Evolutionary conservation across 2,797 vertebrate species (phyloP), one percentile per base, ranked within the genome.

Genomic region (Pitangus sulphuratus): DNA sequence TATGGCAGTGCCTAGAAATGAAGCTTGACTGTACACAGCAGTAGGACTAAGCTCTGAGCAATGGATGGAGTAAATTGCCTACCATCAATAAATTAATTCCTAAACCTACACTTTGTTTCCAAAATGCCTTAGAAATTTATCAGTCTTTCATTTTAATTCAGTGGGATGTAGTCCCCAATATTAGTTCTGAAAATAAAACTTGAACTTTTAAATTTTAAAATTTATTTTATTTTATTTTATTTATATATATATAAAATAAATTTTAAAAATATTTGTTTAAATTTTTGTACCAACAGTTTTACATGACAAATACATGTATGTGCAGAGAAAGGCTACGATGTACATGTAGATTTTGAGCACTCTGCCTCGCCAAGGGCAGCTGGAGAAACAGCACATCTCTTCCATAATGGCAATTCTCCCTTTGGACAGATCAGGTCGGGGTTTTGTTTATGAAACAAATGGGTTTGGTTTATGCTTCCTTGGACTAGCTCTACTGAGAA

Each of bases 111-210:
- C 47, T 90, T 84, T 0, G 30, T 61, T 94, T 90, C 42, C 33
- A 83, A 82, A 84, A 84, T 66, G 11, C 26, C 33, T 95, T 53
- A 90, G 54, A 90, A 64, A 64, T 61, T 14, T 40, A 14, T 42
- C 12, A 25, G 47, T 44, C 78, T 83, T 82, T 80, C 20, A 54
- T 31, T 82, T 3, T 37, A 88, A 72, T 26, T 86, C 54, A 82
- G 62, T 22, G 35, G 50, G 19, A 84, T 56, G 9, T 24, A 62
- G 35, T 53, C 7, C 79, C 8, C 48, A 53, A 12, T 69, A 45
- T 45, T 45, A 22, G 45, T 22, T 45, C 21, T 45, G 45, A 45
- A 45, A 45, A 45, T 45, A 45, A 45, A 22, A 45, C 44, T 45
- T 45, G 44, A 45, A 45, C 20, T 45, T 45, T 45, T 21, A 45